Evolutionary conservation across 1,140 invertebrate species (phyloP), one percentile per base, ranked within the genome.

Genomic region (Bombus superbus): DNA sequence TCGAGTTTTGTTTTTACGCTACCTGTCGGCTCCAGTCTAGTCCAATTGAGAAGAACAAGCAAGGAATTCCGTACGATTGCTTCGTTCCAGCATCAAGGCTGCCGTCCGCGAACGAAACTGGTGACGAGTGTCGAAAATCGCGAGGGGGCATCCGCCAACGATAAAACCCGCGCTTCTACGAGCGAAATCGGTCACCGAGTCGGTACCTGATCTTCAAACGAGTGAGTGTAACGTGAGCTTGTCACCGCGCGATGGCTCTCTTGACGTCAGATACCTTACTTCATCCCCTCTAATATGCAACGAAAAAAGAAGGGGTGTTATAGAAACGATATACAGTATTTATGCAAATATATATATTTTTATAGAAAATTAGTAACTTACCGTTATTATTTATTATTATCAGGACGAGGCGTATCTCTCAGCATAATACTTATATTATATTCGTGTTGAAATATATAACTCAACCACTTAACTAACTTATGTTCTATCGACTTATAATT

Each of bases 211-310:
- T 85, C 72, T 83, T 88, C 84, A 40, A 64, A 85, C 83, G 84
- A 86, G 83, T 72, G 86, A 87, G 40, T 68, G 18, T 62, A 85
- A 85, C 86, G 86, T 59, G 68, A 81, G 74, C 80, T 80, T 87
- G 80, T 47, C 73, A 71, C 88, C 85, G 79, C 85, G n/a, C 71
- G 77, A 84, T 84, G 85, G 68, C 87, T 83, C 85, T 85, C 85
- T 79, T 89, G 87, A 91, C 91, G 91, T 92, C 91, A 91, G 66
- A 72, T 47, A 76, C 72, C 22, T 76, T 83, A 35, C 82, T 73
- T 59, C 81, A 81, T 82, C 85, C 87, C 86, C 89, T 40, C 81
- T 86, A 69, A 68, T 28, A 22, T n/a, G 8, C 40, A 59, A 57
- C 1, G 38, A 42, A 35, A 66, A 53, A 85, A 81, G 78, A 81